Conservation (phyloP, 2,888 invertebrate genomes). For the Chymomyza caudatula region DNA sequence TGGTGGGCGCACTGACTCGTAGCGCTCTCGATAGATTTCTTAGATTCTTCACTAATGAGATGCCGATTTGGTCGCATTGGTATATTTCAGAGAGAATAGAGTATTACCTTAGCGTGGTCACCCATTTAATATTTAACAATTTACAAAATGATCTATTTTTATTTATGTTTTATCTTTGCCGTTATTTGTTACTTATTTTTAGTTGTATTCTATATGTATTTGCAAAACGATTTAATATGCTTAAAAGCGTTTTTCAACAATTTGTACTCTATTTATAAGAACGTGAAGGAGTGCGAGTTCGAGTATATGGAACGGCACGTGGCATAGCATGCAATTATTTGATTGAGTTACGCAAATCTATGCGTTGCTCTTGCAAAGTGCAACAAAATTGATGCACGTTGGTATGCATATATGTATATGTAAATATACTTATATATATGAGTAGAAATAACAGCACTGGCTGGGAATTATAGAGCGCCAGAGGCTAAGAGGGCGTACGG, state of each 20-base stretch:
- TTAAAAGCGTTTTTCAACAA: slow-evolving; percentile 35
- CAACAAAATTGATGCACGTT: slow-evolving; percentile 9
- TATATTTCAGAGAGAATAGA: not conserved
- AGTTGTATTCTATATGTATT: slow-evolving; percentile 5
- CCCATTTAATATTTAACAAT: not conserved
- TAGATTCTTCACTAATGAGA: too few relatives aligned
- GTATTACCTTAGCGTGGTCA: not conserved
- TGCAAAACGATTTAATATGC: slow-evolving; percentile 33
- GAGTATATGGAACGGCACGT: not conserved
- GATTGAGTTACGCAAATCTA: slow-evolving; percentile 41
- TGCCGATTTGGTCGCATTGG: too few relatives aligned
- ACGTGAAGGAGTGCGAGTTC: too few relatives aligned
- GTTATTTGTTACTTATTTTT: not conserved
- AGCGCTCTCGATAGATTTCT: too few relatives aligned
- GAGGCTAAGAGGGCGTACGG: not conserved
- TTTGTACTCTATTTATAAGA: slow-evolving; percentile 10
- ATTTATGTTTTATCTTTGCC: not conserved
- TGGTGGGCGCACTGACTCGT: too few relatives aligned
- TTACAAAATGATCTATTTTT: not conserved
- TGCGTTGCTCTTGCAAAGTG: not conserved
- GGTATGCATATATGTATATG: not conserved
- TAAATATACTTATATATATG: not conserved
- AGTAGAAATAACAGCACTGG: not conserved
- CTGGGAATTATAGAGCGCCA: not conserved
- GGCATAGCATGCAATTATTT: slow-evolving; percentile 31